Percentiles rank a stretch among this genome's conserved stretches.
Evolutionary conservation across 2,113 vertebrate species (phyloP).

Genomic region (Poeciliopsis occidentalis): DNA sequence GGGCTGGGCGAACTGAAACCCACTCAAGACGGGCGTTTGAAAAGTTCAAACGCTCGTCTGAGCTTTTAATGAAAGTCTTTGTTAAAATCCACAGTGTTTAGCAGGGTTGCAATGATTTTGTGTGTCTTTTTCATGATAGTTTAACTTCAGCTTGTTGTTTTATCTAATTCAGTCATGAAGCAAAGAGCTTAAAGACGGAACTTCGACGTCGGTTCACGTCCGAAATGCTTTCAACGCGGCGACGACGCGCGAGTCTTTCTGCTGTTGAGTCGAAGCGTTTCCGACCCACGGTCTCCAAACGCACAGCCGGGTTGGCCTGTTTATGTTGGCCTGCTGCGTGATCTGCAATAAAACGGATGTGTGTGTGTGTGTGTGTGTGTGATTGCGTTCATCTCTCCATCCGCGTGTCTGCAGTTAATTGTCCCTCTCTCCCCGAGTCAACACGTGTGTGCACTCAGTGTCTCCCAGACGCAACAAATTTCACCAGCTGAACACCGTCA

Average conservation of each 20-base stretch:
- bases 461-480: conserved; percentile 35
- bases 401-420: conserved; percentile 25
- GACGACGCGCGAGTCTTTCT: neutral
- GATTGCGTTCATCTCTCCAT: conserved; percentile 27
- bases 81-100: too few relatives aligned
- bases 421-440: conserved; percentile 2
- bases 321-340: conserved; percentile 2
- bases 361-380: neutral
- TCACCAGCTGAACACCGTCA: conserved; percentile 17
- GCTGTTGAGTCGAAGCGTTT: neutral
- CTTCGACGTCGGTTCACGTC: neutral
- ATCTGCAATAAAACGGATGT: conserved; percentile 21
- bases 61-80: too few relatives aligned
- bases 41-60: too few relatives aligned
- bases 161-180: neutral
- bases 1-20: too few relatives aligned
- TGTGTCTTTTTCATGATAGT: too few relatives aligned
- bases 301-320: conserved; percentile 4
- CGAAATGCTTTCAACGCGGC: neutral
- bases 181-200: neutral
- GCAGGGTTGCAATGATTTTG: too few relatives aligned
- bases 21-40: too few relatives aligned
- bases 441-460: conserved; percentile 15
- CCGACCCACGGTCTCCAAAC: conserved; percentile 1
- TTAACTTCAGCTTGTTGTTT: too few relatives aligned